A percentile compares a stretch with the other conserved stretches of the same genome.
Evolutionary conservation across 1,140 invertebrate species (phyloP).

Genomic region (Batillaria attramentaria): DNA sequence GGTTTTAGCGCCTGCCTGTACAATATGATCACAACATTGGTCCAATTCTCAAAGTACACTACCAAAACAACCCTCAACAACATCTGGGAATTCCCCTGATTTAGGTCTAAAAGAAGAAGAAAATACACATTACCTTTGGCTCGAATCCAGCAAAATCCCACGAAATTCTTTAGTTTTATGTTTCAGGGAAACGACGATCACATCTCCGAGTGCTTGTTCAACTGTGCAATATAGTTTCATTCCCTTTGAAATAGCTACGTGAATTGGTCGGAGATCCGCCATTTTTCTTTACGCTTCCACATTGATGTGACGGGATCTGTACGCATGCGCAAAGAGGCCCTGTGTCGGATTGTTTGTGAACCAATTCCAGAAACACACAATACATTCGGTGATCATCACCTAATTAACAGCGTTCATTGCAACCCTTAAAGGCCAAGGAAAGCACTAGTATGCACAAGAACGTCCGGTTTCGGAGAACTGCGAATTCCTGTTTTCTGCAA

Average conservation of each 20-base stretch:
- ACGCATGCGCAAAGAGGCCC: conserved; percentile 26
- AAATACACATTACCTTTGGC: conserved; percentile 80
- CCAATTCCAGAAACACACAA: background rate
- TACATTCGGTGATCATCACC: too few relatives aligned
- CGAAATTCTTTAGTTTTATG: conserved; percentile 84
- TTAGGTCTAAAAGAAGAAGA: conserved; percentile 26
- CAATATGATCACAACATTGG: too few relatives aligned
- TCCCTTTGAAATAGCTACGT: conserved; percentile 70
- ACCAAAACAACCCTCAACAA: conserved; percentile 33
- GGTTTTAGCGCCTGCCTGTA: background rate
- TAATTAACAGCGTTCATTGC: too few relatives aligned
- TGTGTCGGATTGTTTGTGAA: background rate
- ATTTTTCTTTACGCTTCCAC: conserved; percentile 51
- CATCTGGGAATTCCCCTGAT: conserved; percentile 27
- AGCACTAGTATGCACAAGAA: too few relatives aligned
- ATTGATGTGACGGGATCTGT: conserved; percentile 24
- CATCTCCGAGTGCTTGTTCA: conserved; percentile 85
- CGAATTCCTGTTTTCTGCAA: background rate
- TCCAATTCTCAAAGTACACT: conserved; percentile 66
- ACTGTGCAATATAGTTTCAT: conserved; percentile 84
- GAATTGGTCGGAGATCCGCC: conserved; percentile 59
- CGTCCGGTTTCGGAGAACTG: background rate
- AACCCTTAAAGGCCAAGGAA: too few relatives aligned
- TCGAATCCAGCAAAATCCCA: conserved; percentile 86
- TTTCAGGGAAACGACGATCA: conserved; percentile 86